phyloP scores from a whole-genome alignment of 2,888 invertebrate genomes.

The Erynnis tages region DNA sequence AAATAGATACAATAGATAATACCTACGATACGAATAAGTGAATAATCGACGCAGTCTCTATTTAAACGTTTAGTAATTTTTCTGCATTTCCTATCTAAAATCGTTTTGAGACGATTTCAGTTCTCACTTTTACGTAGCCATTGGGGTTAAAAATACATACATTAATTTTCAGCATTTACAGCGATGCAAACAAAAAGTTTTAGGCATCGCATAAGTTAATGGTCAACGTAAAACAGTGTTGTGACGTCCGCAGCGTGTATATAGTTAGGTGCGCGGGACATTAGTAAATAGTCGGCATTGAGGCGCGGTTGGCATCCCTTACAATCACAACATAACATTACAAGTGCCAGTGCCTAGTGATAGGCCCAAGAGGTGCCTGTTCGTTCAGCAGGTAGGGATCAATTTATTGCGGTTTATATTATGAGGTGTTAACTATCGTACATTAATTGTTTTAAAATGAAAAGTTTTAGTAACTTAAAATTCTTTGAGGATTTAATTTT shows the following conservation, averaged over 20 bases:
- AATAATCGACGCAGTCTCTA: neutral
- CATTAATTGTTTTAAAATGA: no score
- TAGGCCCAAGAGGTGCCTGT: constrained; percentile 29
- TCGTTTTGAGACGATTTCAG: no score
- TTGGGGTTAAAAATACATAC: neutral
- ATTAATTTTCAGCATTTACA: neutral
- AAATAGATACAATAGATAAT: neutral
- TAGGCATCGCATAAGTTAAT: constrained; percentile 10
- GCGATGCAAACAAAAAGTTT: constrained; percentile 16
- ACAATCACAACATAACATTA: constrained; percentile 38
- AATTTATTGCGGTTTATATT: constrained; percentile 13
- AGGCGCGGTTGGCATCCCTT: constrained; percentile 54
- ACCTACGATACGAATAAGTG: neutral
- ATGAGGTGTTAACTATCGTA: constrained; percentile 7
- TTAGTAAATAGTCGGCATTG: constrained; percentile 59
- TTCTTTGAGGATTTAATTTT: no score
- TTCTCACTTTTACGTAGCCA: no score
- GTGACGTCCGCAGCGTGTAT: constrained; percentile 66
- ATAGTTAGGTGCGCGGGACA: constrained; percentile 65
- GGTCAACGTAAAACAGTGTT: constrained; percentile 2
- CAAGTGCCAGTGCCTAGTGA: constrained; percentile 18
- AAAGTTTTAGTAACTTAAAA: no score
- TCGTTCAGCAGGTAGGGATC: constrained; percentile 38
- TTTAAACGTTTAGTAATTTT: no score
- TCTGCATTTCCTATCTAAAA: no score